Base-by-base conservation (phyloP, 2,797 vertebrate genomes). In the Acanthis flammea region DNA sequence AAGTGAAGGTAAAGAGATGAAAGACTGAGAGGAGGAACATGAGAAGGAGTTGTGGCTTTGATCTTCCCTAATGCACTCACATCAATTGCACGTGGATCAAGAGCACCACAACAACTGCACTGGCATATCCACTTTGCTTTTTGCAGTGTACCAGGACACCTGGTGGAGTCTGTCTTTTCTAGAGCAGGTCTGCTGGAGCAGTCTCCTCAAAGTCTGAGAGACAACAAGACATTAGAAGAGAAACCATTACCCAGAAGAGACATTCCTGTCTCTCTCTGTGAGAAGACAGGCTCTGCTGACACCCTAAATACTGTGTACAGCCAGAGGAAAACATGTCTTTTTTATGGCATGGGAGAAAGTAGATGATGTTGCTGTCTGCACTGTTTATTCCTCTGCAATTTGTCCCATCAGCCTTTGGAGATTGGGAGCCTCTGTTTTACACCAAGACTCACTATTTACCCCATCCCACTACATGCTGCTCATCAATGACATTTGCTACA, bases 1-100 rank as follows among this genome's bases (percentile, higher is more conserved):
- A 81, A 65, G 47, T 15, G 44, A 89, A 77, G 35, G 63, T 58
- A 80, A 79, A 31, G 39, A 92, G 33, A 57, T 94, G 65, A 96
- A 94, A 94, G 84, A 9, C 54, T 25, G 31, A 70, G 31, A 22
- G 45, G 21, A 73, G 28, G 8, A 72, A 28, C 50, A 60, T 41
- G 67, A 94, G 57, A 65, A 7, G 22, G 45, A 79, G 14, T 19
- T 65, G 22, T 24, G 12, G 39, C 78, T 95, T 94, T 95, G 77
- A 92, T 93, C 74, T 77, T 74, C 57, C 57, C 67, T 81, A 68
- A 24, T 65, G n/a, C 10, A 11, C 30, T 95, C 57, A 47, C 63
- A 87, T 85, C 63, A 68, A 51, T 47, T 51, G 57, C 31, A 12
- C 2, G 3, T n/a, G 51, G n/a, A 79, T 54, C 7, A 19, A 72